These are phyloP conservation scores for Musca domestica DNA, from an alignment of 1,140 invertebrate genomes.

Conservation along the genomic window DNA sequence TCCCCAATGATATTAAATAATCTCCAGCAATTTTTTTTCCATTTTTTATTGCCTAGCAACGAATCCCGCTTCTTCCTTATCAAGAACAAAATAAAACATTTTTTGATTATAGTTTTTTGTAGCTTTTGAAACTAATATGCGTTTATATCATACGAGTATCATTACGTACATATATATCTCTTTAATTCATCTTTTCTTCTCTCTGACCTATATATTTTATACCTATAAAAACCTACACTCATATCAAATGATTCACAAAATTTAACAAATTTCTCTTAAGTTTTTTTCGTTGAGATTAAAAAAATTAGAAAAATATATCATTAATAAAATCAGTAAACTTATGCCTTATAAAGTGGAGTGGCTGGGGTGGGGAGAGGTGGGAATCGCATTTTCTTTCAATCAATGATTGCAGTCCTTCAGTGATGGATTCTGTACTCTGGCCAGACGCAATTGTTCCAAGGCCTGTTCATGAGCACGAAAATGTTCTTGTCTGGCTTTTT, in stretches of 20 bases:
- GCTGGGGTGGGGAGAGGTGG: not conserved
- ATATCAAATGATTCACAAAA: too few relatives aligned
- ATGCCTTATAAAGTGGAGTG: not conserved
- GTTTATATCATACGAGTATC: not conserved
- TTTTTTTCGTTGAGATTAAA: too few relatives aligned
- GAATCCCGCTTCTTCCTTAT: too few relatives aligned
- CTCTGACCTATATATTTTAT: not conserved
- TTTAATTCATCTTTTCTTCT: not conserved
- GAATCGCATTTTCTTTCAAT: not conserved
- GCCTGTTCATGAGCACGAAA: constrained; percentile 47
- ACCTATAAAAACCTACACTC: not conserved
- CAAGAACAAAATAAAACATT: too few relatives aligned
- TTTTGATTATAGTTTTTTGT: not conserved
- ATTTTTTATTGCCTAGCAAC: too few relatives aligned
- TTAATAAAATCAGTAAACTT: constrained; percentile 10
- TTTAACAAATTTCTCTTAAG: too few relatives aligned
- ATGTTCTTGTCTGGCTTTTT: constrained; percentile 42
- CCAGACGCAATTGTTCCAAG: constrained; percentile 45
- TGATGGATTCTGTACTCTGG: constrained; percentile 36
- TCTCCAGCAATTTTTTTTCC: too few relatives aligned
- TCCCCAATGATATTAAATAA: too few relatives aligned
- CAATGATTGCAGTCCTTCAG: constrained; percentile 19
- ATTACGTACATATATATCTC: too few relatives aligned
- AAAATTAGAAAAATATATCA: too few relatives aligned
- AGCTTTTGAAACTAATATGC: constrained; percentile 13